A percentile compares a stretch with the other conserved stretches of the same genome.
phyloP scores from a whole-genome alignment of 2,888 invertebrate species.

The Notodonta ziczac region DNA sequence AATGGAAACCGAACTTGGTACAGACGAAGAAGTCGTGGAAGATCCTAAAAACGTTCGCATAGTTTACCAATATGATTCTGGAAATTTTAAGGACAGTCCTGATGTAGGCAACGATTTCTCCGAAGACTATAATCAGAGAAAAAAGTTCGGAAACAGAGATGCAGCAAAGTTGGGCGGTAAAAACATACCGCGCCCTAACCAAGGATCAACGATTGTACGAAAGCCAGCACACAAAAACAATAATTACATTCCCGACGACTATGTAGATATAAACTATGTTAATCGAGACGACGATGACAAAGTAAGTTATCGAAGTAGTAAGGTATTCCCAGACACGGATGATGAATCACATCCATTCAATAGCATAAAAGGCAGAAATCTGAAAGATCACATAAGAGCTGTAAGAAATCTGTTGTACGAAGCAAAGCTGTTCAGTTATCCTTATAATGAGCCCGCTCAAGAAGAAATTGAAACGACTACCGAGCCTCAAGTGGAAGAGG shows the following conservation, averaged over 20 bases:
- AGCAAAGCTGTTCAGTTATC: constrained; percentile 35
- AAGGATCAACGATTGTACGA: neutral
- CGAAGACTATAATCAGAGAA: constrained; percentile 8
- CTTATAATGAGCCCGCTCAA: neutral
- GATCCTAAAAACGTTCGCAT: neutral
- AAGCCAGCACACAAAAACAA: constrained; percentile 11
- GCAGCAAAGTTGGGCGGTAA: neutral
- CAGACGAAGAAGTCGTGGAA: constrained; percentile 7
- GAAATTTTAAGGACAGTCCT: neutral
- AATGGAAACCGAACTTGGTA: constrained; percentile 15
- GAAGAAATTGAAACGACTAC: neutral
- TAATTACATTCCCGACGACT: constrained; percentile 43
- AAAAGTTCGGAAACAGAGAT: constrained; percentile 13
- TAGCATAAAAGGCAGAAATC: constrained; percentile 21
- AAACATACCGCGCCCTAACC: neutral
- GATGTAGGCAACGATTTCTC: constrained; percentile 10
- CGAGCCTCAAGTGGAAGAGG: constrained; percentile 1
- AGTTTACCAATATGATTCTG: neutral
- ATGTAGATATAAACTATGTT: constrained; percentile 53
- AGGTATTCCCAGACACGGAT: constrained; percentile 23
- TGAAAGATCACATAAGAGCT: constrained; percentile 45
- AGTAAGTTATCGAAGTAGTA: neutral
- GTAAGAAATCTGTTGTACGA: constrained; percentile 44
- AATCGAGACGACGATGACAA: constrained; percentile 26
- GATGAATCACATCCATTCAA: constrained; percentile 32